Evolutionary conservation across 2,113 vertebrate genomes (phyloP).

Genomic region (Coreoperca whiteheadi): DNA sequence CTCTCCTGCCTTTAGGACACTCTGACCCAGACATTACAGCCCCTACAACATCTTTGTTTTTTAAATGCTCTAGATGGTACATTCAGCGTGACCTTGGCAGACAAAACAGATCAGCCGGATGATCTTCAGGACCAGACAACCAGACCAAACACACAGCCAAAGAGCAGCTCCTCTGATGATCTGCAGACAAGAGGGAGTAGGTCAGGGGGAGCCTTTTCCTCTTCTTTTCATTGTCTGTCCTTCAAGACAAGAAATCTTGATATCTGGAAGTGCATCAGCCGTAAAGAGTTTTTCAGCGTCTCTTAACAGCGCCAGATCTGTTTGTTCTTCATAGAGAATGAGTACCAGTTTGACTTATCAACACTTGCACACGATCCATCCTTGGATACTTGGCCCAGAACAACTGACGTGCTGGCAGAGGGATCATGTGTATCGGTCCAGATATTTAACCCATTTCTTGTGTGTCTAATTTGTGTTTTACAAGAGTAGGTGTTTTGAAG

Average conservation of each 20-base stretch:
- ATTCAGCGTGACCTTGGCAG: slow-evolving; percentile 32
- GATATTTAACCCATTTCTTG: slow-evolving; percentile 34
- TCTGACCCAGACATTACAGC: slow-evolving; percentile 46
- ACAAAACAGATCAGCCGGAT: slow-evolving; percentile 42
- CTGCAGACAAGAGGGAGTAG: slow-evolving; percentile 15
- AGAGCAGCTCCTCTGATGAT: slow-evolving; percentile 27
- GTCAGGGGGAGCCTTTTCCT: slow-evolving; percentile 5
- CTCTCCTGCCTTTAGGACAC: slow-evolving; percentile 36
- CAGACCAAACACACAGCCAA: slow-evolving; percentile 46
- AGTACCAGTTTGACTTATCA: slow-evolving; percentile 14
- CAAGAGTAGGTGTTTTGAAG: slow-evolving; percentile 31
- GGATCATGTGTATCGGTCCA: slow-evolving; percentile 28
- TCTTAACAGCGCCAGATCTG: background rate
- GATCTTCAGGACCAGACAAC: slow-evolving; percentile 35
- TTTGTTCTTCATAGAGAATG: slow-evolving; percentile 36
- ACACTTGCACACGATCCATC: slow-evolving; percentile 5
- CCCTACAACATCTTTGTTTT: slow-evolving; percentile 20
- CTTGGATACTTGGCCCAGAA: slow-evolving; percentile 13
- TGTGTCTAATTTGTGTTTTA: slow-evolving; percentile 28
- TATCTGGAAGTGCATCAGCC: slow-evolving; percentile 40
- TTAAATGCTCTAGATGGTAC: slow-evolving; percentile 32
- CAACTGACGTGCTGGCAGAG: slow-evolving; percentile 30
- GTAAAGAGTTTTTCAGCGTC: slow-evolving; percentile 3
- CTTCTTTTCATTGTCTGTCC: slow-evolving; percentile 6
- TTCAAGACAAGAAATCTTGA: slow-evolving; percentile 16